Evolutionary conservation across 2,797 vertebrate genomes (phyloP), one percentile per base, ranked within the genome.

Genomic region (Paratrypauchen microcephalus): DNA sequence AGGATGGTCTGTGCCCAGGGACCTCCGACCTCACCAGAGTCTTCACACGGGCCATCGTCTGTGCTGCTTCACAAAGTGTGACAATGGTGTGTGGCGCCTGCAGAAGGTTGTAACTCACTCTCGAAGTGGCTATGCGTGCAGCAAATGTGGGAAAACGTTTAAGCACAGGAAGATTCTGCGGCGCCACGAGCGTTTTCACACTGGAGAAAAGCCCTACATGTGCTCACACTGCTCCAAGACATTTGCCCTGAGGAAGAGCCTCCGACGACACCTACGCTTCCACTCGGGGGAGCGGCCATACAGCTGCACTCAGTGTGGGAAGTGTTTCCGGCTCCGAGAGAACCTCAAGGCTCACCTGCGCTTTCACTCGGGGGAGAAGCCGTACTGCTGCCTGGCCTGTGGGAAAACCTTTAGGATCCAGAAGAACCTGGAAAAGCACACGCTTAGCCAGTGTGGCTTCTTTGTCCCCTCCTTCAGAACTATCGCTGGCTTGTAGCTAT

Each of bases 101-200:
- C 86, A 74, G 16, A 73, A 85, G 4, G 75, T 82, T 36, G 72
- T 80, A 5, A 0, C 71, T 13, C 82, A 54, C 60, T 79, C 76
- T 6, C 83, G 80, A 0, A 73, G 80, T 0, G 88, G 89, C 1
- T 91, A 92, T 8, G 21, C 68, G 4, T 95, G 94, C 82, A 61
- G 36, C 50, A 70, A 78, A 26, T 95, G 94, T 1, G 58, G 75
- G 6, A 94, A 93, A 69, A 78, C 76, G 0, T 95, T 94, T 81
- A 89, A 85, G 57, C 91, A 87, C 15, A 68, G 89, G 55, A 94
- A 93, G 82, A 78, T 92, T 8, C 87, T 95, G 1, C 81, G 87
- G 8, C 83, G 92, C 0, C 94, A 94, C 19, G 87, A 88, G 41
- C 93, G 93, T 16, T 94, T 94, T 72, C 93, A 94, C 66, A 88